Base-by-base conservation (phyloP, 2,888 invertebrate species). In the Agonopterix subpropinquella region DNA sequence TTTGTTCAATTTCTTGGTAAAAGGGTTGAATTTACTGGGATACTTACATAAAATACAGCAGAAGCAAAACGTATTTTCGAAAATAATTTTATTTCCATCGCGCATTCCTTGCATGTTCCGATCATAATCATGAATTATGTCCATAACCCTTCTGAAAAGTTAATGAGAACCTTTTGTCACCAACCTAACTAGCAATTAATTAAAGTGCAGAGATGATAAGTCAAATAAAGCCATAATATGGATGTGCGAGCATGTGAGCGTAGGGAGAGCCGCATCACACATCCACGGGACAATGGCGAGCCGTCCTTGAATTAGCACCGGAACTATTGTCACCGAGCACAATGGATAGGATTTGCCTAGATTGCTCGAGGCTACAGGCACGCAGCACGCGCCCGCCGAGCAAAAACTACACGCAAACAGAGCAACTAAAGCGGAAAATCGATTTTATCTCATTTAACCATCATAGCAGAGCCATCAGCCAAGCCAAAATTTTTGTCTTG, bases 271-370 rank as follows among this genome's bases (percentile, higher is more conserved):
- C 47, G 54, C 62, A 65, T 59, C 65, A 62, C 61, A 58, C 61
- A 63, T 65, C 58, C 56, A 57, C 64, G 62, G 72, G 66, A 83
- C 83, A 86, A 85, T 81, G 65, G 77, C 57, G 57, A 55, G 50
- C 59, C 69, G 83, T 77, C 86, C 86, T 85, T 85, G 86, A 84
- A 84, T 84, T 78, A 83, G 64, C 79, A 77, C 79, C 79, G 80
- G 79, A 80, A 76, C 78, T 72, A 79, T 81, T 84, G 81, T 81
- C 80, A 70, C 71, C 65, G 75, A 60, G 63, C 76, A 85, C 82
- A 85, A 85, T 83, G 62, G 77, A 67, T 77, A 76, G 77, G 75
- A 78, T 80, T 77, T 77, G 75, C 71, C 77, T 78, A 77, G 75
- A 78, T 73, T 70, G 73, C 67, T 67, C 65, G 58, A 64, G 56